A percentile compares a stretch with the other conserved stretches of the same genome.
Evolutionary conservation across 1,140 invertebrate species (phyloP).

Genomic region (Drosophila eugracilis): DNA sequence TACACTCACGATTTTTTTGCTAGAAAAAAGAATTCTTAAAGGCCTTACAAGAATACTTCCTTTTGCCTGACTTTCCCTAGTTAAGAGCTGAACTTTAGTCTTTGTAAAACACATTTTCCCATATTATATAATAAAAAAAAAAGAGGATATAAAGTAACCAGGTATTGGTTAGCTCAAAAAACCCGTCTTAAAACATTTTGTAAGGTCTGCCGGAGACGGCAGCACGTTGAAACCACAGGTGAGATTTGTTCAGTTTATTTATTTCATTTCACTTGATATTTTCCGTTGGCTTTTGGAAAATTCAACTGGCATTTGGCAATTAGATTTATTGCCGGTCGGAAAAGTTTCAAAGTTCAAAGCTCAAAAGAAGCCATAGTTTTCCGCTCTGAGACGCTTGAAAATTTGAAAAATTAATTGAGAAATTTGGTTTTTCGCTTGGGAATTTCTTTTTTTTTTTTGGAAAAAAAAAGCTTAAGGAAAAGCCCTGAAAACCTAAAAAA

Average conservation of each 20-base stretch:
- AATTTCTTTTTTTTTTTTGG: too few relatives aligned
- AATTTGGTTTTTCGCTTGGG: constrained; percentile 6
- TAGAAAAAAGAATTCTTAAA: too few relatives aligned
- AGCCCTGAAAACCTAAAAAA: too few relatives aligned
- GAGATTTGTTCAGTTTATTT: constrained; percentile 32
- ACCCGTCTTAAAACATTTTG: neutral
- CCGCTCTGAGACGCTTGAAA: constrained; percentile 6
- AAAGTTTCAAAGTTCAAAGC: constrained; percentile 1
- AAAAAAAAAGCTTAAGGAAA: too few relatives aligned
- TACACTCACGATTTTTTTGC: too few relatives aligned
- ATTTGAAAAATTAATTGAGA: constrained; percentile 4
- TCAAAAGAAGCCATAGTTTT: constrained; percentile 1
- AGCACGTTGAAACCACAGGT: constrained; percentile 20
- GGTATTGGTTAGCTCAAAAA: neutral
- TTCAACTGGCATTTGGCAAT: constrained; percentile 11
- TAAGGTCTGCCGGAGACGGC: neutral
- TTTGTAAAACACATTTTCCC: neutral
- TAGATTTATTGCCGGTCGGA: constrained; percentile 22
- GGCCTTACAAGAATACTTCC: too few relatives aligned
- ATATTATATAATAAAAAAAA: neutral
- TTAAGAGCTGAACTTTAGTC: neutral
- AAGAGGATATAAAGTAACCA: neutral
- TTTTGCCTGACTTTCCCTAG: too few relatives aligned
- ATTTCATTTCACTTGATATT: constrained; percentile 31
- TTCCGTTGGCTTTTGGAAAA: constrained; percentile 3